Conservation (phyloP, 2,888 invertebrate genomes). For the Sphaerophoria rueppellii region DNA sequence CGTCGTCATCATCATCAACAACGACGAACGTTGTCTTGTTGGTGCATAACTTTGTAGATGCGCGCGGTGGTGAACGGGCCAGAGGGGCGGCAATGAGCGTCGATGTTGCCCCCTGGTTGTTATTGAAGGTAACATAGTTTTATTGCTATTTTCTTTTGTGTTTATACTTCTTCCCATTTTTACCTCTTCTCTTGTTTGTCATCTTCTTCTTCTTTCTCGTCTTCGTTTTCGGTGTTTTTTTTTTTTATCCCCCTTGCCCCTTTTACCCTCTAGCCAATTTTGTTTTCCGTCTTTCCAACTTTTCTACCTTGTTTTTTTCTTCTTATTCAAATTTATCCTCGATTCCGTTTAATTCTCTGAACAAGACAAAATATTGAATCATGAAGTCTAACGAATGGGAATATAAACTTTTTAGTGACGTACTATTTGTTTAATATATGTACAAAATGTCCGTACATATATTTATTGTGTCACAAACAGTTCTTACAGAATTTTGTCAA, state of each 20-base stretch:
- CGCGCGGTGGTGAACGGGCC: slow-evolving; percentile 56
- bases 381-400: slow-evolving; percentile 67
- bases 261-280: slow-evolving; percentile 3
- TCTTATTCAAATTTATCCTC: slow-evolving; percentile 64
- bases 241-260: slow-evolving; percentile 28
- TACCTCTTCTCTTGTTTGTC: slow-evolving; percentile 14
- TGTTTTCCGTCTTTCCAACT: not conserved
- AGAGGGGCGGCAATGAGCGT: slow-evolving; percentile 64
- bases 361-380: slow-evolving; percentile 69
- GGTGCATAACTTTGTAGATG: slow-evolving; percentile 45
- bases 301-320: slow-evolving; percentile 34
- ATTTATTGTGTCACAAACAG: slow-evolving; percentile 51
- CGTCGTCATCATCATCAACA: no score
- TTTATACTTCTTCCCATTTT: not conserved
- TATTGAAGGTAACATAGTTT: slow-evolving; percentile 57
- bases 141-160: slow-evolving; percentile 47
- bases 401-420: slow-evolving; percentile 61
- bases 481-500: slow-evolving; percentile 47
- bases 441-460: not conserved
- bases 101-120: slow-evolving; percentile 67
- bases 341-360: slow-evolving; percentile 53
- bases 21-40: not conserved
- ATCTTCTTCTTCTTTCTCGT: slow-evolving; percentile 43
- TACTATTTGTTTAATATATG: slow-evolving; percentile 16
- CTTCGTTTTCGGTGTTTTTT: slow-evolving; percentile 26